phyloP scores from a whole-genome alignment of 2,888 invertebrate species.

The Tribolium freemani region DNA sequence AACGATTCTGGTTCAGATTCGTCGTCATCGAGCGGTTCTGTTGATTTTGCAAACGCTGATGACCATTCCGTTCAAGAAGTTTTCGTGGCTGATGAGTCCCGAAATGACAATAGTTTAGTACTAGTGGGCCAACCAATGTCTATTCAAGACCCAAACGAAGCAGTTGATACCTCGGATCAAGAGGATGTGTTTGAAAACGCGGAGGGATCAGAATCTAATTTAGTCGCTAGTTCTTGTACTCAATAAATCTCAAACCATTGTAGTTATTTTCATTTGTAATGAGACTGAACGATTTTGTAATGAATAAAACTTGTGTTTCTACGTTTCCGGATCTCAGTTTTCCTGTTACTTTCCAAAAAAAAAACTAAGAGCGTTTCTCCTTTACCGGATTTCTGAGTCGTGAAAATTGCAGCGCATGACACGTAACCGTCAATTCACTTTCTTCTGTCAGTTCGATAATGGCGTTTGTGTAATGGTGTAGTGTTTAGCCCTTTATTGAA shows the following conservation, averaged over 20 bases:
- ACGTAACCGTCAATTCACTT: not conserved
- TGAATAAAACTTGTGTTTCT: not conserved
- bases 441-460: slow-evolving; percentile 47
- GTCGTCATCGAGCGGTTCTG: slow-evolving; percentile 32
- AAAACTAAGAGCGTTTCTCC: not conserved
- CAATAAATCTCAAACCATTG: not conserved
- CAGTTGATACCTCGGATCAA: slow-evolving; percentile 9
- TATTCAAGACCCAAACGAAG: not conserved
- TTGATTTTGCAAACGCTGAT: slow-evolving; percentile 26
- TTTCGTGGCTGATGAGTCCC: not conserved
- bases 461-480: slow-evolving; percentile 47
- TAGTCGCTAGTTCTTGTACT: slow-evolving; percentile 27
- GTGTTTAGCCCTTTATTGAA: not conserved
- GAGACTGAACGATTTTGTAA: slow-evolving; percentile 26
- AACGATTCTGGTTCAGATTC: slow-evolving; percentile 41
- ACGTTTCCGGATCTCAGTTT: not conserved
- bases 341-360: not conserved
- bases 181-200: slow-evolving; percentile 37
- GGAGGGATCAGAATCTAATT: slow-evolving; percentile 30
- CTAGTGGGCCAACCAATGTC: slow-evolving; percentile 12
- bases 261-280: not conserved
- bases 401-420: not conserved
- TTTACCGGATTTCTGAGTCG: not conserved
- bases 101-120: slow-evolving; percentile 1
- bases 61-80: slow-evolving; percentile 1